Percentiles rank a stretch among this genome's conserved stretches.
phyloP scores from a whole-genome alignment of 1,140 invertebrate genomes.

The Zaprionus inermis region DNA sequence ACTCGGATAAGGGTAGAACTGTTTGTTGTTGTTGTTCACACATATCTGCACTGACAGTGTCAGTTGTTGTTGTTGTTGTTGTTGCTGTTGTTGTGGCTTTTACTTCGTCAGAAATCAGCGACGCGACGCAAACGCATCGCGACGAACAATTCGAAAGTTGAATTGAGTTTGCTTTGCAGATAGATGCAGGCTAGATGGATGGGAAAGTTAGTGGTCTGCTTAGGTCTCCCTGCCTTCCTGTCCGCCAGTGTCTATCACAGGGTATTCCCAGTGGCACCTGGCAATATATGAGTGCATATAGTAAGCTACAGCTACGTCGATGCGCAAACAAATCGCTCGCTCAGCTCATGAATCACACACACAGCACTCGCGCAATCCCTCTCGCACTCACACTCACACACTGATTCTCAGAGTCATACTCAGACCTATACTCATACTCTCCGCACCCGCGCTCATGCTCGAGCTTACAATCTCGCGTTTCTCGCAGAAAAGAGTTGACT shows the following conservation, averaged over 20 bases:
- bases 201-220: too few species aligned
- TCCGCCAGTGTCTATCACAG: conserved; percentile 43
- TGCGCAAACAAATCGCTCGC: conserved; percentile 22
- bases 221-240: conserved; percentile 30
- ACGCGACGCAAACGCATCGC: conserved; percentile 9
- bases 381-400: conserved; percentile 3
- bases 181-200: neutral
- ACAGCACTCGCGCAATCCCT: neutral
- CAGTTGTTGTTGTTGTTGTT: conserved; percentile 22
- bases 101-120: conserved; percentile 71
- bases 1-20: conserved; percentile 34
- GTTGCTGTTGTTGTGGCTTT: conserved; percentile 45
- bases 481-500: neutral
- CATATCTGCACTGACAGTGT: conserved; percentile 8
- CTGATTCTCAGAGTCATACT: neutral
- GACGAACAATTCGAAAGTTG: conserved; percentile 73
- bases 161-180: conserved; percentile 65
- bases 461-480: neutral
- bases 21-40: conserved; percentile 32
- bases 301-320: neutral
- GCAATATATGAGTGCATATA: conserved; percentile 7
- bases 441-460: neutral
- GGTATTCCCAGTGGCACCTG: conserved; percentile 46
- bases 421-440: too few species aligned
- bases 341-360: conserved; percentile 16